phyloP scores from a whole-genome alignment of 2,113 vertebrate species.

The Phaethornis superciliosus region DNA sequence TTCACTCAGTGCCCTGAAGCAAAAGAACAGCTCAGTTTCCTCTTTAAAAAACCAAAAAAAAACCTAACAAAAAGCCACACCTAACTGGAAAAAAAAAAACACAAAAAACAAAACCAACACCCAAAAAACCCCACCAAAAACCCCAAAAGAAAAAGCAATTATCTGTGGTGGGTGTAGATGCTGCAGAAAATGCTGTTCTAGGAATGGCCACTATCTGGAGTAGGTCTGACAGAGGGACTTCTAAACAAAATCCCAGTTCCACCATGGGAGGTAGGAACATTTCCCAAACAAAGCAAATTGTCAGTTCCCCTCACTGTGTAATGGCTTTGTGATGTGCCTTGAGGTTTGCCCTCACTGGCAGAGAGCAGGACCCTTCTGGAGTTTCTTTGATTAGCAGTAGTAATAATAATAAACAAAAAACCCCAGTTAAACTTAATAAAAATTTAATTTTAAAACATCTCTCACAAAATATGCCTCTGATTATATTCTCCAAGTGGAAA shows the following conservation, averaged over 20 bases:
- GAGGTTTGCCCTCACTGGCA: not conserved
- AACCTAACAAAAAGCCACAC: too few species aligned
- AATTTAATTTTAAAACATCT: too few species aligned
- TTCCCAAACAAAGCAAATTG: not conserved
- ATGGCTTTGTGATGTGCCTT: not conserved
- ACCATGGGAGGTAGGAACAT: fast-evolving
- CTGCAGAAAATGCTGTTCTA: not conserved
- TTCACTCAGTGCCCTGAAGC: not conserved
- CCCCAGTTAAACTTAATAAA: too few species aligned
- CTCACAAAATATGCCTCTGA: not conserved
- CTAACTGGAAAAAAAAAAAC: not conserved
- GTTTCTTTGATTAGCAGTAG: not conserved
- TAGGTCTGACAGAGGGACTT: not conserved
- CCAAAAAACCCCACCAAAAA: too few species aligned
- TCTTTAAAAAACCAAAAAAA: not conserved
- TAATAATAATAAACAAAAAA: too few species aligned
- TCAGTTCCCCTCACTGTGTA: not conserved
- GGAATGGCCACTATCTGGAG: not conserved
- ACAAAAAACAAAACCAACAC: too few species aligned
- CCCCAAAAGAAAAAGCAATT: not conserved
- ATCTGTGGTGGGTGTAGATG: not conserved
- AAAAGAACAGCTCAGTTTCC: not conserved
- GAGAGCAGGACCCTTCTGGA: not conserved
- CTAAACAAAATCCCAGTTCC: not conserved
- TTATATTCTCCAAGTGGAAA: not conserved